Evolutionary conservation across 2,113 vertebrate species (phyloP), one percentile per base, ranked within the genome.

Genomic region (Furnarius figulus): DNA sequence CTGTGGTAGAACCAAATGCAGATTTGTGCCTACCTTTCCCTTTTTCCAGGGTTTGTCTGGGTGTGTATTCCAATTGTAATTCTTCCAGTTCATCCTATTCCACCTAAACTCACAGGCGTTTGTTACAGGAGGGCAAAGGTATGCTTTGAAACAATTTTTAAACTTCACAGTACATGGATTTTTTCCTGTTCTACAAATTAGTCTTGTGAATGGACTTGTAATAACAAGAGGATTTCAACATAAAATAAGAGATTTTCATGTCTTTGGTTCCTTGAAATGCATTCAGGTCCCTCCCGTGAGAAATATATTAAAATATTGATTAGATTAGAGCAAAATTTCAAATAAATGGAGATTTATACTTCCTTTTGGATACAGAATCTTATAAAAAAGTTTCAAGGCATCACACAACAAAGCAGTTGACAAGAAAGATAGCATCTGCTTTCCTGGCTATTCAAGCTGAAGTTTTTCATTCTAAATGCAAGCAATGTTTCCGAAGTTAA

Each of bases 391-490:
- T 98, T 98, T 97, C 94, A 97, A 98, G 96, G 95, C 97, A 97
- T 93, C 55, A 40, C 85, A 98, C 95, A 98, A 98, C 97, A 98
- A 98, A 98, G 97, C 96, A 97, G 97, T 97, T 97, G 98, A 98
- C 97, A 98, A 98, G 98, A 98, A 98, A 98, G 97, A 98, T 97
- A 98, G 97, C 98, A 98, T 98, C 98, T 98, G 98, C 95, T 98
- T 98, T 97, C 97, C 97, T 97, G 97, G 94, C 93, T 98, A 98
- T 98, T 97, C 97, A 98, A 97, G 97, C 97, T 98, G 97, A 98
- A 98, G 97, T 98, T 98, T 98, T 98, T 98, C 97, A 98, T 97
- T 98, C 97, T 98, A 98, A 98, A 98, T 97, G 97, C 97, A 97
- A 97, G 97, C 97, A 98, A 97, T 97, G 97, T 98, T 98, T 98